Evolutionary conservation across 1,140 invertebrate genomes (phyloP).

Genomic region (Protaetia brevitarsis): DNA sequence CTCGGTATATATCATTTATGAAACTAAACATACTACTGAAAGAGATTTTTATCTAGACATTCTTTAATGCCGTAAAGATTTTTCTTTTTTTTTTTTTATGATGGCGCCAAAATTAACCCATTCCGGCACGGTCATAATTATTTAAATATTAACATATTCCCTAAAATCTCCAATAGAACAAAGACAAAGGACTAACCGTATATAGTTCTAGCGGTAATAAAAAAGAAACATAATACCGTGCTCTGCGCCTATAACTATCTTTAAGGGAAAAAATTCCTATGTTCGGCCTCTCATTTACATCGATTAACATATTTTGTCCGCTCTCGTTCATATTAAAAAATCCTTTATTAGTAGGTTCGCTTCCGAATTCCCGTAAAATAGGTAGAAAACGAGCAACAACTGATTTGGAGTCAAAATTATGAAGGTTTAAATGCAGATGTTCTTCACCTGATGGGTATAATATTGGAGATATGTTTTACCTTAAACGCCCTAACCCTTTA

Average conservation of each 20-base stretch:
- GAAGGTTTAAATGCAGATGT: too few species aligned
- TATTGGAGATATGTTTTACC: too few species aligned
- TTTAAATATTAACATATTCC: conserved; percentile 15
- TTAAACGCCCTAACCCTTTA: too few species aligned
- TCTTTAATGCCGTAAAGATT: too few species aligned
- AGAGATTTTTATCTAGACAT: too few species aligned
- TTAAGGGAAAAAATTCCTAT: neutral
- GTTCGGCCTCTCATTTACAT: conserved; percentile 8
- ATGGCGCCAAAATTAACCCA: neutral
- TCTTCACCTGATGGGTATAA: too few species aligned
- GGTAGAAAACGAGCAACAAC: neutral
- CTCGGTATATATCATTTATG: too few species aligned
- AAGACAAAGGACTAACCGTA: neutral
- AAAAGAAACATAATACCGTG: too few species aligned
- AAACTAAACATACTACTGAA: too few species aligned
- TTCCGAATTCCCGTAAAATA: conserved; percentile 4
- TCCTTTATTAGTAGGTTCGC: conserved; percentile 6
- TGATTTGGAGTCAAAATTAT: too few species aligned
- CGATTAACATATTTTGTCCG: conserved; percentile 6
- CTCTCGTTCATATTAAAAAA: neutral
- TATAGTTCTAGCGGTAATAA: neutral
- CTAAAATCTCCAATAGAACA: neutral
- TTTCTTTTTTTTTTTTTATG: neutral
- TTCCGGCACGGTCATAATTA: neutral
- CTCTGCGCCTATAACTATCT: neutral